phyloP scores from a whole-genome alignment of 1,140 invertebrate genomes.

The Fopius arisanus region DNA sequence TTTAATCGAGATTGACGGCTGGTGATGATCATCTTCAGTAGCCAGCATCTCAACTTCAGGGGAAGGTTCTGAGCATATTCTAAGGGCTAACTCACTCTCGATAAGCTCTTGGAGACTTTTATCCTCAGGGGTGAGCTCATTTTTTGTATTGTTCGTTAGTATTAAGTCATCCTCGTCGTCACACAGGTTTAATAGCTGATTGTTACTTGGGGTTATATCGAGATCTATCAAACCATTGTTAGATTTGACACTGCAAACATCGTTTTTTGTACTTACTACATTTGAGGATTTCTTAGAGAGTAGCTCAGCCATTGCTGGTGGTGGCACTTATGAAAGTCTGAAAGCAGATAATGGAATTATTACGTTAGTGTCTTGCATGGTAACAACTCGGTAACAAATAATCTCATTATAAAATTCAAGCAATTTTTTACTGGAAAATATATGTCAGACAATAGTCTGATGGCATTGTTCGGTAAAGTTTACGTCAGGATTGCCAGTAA shows the following conservation, averaged over 20 bases:
- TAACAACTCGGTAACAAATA: too few relatives aligned
- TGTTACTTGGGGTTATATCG: slow-evolving; percentile 59
- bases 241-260: slow-evolving; percentile 63
- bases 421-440: too few relatives aligned
- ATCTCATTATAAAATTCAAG: too few relatives aligned
- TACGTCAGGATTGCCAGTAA: too few relatives aligned
- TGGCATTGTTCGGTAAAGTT: too few relatives aligned
- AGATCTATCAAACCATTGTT: slow-evolving; percentile 63
- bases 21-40: not conserved
- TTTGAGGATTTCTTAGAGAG: slow-evolving; percentile 61
- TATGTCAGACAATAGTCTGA: too few relatives aligned
- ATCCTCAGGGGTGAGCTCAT: slow-evolving; percentile 51
- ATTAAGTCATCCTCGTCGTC: slow-evolving; percentile 54
- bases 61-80: slow-evolving; percentile 49
- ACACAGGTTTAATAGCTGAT: slow-evolving; percentile 57
- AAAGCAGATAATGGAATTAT: slow-evolving; percentile 17
- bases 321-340: not conserved
- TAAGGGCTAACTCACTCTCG: slow-evolving; percentile 58
- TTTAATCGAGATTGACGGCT: slow-evolving; percentile 42
- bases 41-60: slow-evolving; percentile 21
- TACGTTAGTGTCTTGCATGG: not conserved
- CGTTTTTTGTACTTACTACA: slow-evolving; percentile 62
- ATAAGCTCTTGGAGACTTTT: slow-evolving; percentile 61
- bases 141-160: slow-evolving; percentile 49
- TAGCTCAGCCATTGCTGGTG: slow-evolving; percentile 59